phyloP scores from a whole-genome alignment of 2,888 invertebrate genomes.

The Andrena minutula region DNA sequence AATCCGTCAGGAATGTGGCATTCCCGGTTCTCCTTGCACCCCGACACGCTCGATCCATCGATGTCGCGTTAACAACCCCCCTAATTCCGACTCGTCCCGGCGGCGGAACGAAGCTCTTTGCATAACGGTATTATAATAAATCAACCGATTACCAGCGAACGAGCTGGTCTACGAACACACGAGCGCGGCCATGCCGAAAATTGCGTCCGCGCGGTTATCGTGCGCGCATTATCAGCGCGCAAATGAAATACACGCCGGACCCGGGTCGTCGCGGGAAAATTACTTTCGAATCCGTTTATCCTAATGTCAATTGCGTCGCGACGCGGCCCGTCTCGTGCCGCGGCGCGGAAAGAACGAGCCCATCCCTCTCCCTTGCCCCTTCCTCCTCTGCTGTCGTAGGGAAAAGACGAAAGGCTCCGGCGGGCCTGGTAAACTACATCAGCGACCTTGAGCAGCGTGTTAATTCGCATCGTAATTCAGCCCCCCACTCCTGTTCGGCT shows the following conservation, averaged over 20 bases:
- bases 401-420: constrained; percentile 32
- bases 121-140: constrained; percentile 28
- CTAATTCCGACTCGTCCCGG: neutral
- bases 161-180: constrained; percentile 16
- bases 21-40: neutral
- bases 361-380: neutral
- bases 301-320: constrained; percentile 47
- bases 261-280: constrained; percentile 46
- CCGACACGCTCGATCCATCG: neutral
- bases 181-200: constrained; percentile 55
- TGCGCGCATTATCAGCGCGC: constrained; percentile 45
- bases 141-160: constrained; percentile 28
- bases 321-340: constrained; percentile 13
- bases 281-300: constrained; percentile 61
- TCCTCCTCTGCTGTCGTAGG: constrained; percentile 9
- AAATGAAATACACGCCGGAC: constrained; percentile 40
- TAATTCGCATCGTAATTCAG: constrained; percentile 73
- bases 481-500: neutral
- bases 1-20: neutral
- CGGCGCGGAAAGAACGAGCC: constrained; percentile 28
- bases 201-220: constrained; percentile 48
- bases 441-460: constrained; percentile 72
- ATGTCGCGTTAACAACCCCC: neutral
- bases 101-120: constrained; percentile 7
- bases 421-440: constrained; percentile 54